Percentiles rank a stretch among this genome's conserved stretches.
Conservation (phyloP, 2,113 vertebrate genomes). For the Notarius lentiginosus region DNA sequence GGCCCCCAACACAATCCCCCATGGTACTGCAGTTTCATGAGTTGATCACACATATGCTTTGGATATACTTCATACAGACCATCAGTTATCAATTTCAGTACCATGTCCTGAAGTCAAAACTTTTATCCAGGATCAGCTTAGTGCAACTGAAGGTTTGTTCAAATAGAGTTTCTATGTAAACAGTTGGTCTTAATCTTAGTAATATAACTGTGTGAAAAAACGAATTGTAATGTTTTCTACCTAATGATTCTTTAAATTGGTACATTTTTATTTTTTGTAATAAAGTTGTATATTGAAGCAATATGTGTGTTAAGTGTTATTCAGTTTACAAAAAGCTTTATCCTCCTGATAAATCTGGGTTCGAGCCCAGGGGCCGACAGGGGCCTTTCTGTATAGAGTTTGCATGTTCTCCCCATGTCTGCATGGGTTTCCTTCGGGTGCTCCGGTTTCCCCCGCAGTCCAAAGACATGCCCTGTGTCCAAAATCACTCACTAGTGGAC, state of each 20-base stretch:
- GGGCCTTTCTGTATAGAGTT: too few species aligned
- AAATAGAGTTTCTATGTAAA: slow-evolving; percentile 72
- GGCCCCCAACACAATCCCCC: neutral
- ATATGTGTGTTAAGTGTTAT: slow-evolving; percentile 16
- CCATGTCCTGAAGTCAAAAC: too few species aligned
- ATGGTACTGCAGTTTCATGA: slow-evolving; percentile 39
- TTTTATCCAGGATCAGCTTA: slow-evolving; percentile 16
- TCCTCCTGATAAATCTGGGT: too few species aligned
- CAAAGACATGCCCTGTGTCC: too few species aligned
- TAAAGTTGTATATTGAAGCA: slow-evolving; percentile 73
- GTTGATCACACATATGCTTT: slow-evolving; percentile 34
- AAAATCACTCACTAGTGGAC: too few species aligned
- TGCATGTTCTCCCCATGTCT: too few species aligned
- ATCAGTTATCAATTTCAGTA: slow-evolving; percentile 25
- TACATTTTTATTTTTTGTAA: slow-evolving; percentile 81
- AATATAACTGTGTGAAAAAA: slow-evolving; percentile 74
- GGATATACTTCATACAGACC: slow-evolving; percentile 8
- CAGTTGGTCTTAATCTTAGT: slow-evolving; percentile 57
- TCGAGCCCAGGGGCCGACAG: too few species aligned
- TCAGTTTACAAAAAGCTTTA: slow-evolving; percentile 6
- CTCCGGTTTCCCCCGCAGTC: too few species aligned
- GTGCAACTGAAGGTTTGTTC: slow-evolving; percentile 47
- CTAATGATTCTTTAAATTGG: slow-evolving; percentile 72
- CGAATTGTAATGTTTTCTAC: slow-evolving; percentile 79
- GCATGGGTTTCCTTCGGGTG: too few species aligned